Percentiles rank a stretch among this genome's conserved stretches.
Conservation (phyloP, 2,113 vertebrate species). For the Cyprinodon variegatus region DNA sequence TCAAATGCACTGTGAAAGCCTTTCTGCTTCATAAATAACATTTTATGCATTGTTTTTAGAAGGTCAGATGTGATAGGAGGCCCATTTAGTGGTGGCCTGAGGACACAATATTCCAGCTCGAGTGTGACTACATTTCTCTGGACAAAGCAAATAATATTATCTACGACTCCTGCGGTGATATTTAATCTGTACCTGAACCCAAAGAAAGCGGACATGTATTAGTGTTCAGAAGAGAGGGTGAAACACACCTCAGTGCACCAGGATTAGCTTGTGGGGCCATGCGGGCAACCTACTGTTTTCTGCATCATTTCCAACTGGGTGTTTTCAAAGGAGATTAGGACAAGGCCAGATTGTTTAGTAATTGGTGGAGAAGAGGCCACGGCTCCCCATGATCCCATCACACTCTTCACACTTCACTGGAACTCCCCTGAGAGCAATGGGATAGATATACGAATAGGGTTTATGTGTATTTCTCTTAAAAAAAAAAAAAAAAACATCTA, state of each 20-base stretch:
- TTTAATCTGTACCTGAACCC: constrained; percentile 37
- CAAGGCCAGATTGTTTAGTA: constrained; percentile 65
- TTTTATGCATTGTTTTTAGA: constrained; percentile 29
- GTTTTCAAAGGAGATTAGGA: constrained; percentile 71
- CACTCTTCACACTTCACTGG: constrained; percentile 66
- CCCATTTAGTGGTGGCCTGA: constrained; percentile 47
- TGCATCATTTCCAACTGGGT: constrained; percentile 66
- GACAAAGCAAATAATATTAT: constrained; percentile 49
- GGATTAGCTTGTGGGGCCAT: constrained; percentile 66
- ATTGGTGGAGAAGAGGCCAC: constrained; percentile 64
- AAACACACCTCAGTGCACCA: constrained; percentile 56
- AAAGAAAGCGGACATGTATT: constrained; percentile 44
- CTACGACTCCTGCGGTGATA: constrained; percentile 29
- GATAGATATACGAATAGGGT: constrained; percentile 26
- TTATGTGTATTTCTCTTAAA: constrained; percentile 2
- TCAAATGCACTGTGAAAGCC: constrained; percentile 18
- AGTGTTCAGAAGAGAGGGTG: constrained; percentile 60
- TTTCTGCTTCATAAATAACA: constrained; percentile 19
- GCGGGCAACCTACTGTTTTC: constrained; percentile 67
- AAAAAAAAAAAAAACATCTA: background rate
- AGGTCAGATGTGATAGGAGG: constrained; percentile 43
- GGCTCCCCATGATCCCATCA: constrained; percentile 69
- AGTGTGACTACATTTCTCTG: constrained; percentile 6
- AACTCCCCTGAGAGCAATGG: constrained; percentile 45
- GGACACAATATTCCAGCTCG: constrained; percentile 24